phyloP scores from a whole-genome alignment of 2,888 invertebrate species.

The Parelbella ahira region DNA sequence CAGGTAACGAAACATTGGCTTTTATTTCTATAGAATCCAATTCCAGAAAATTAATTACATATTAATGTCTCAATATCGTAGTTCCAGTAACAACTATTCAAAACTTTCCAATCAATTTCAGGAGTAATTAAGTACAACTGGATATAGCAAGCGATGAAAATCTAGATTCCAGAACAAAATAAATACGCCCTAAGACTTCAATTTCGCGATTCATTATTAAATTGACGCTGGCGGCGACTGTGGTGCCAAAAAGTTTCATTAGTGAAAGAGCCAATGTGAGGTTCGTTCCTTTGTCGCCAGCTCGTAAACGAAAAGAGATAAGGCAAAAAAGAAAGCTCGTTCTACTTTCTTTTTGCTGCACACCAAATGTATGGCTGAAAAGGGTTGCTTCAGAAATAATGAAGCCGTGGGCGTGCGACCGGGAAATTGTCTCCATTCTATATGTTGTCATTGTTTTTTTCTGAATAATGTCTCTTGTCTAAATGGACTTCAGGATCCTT shows the following conservation, averaged over 20 bases:
- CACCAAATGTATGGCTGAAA: constrained; percentile 48
- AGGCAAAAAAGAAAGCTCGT: constrained; percentile 54
- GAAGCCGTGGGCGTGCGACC: constrained; percentile 35
- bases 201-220: too few species aligned
- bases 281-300: constrained; percentile 48
- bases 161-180: too few species aligned
- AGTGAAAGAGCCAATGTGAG: constrained; percentile 12
- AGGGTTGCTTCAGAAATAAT: constrained; percentile 60
- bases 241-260: constrained; percentile 27
- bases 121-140: too few species aligned
- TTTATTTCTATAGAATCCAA: too few species aligned
- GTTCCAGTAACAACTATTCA: too few species aligned
- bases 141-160: too few species aligned
- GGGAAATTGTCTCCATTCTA: constrained; percentile 1
- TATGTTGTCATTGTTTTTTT: constrained; percentile 5
- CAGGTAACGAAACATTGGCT: too few species aligned
- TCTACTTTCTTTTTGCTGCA: constrained; percentile 45
- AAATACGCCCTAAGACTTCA: too few species aligned
- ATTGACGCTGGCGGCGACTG: too few species aligned
- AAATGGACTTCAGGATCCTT: not conserved
- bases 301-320: constrained; percentile 44
- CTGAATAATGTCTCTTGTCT: not conserved
- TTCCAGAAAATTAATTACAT: too few species aligned
- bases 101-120: too few species aligned
- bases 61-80: too few species aligned